Conservation (phyloP, 2,888 invertebrate species). For the Sturmia bella region DNA sequence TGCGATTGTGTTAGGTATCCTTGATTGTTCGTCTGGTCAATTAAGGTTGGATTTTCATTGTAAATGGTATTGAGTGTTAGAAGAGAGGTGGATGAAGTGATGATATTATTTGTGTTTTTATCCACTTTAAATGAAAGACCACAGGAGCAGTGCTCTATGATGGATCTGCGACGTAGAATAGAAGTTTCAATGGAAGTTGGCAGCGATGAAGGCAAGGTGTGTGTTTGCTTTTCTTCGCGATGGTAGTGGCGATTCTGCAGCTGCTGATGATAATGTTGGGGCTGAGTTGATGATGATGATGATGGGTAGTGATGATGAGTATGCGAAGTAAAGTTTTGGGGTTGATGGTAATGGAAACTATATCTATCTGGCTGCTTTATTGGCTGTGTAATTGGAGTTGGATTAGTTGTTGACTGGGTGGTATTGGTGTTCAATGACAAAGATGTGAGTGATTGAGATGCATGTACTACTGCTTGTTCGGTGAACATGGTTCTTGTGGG, state of each 20-base stretch:
- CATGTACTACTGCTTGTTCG: slow-evolving; percentile 77
- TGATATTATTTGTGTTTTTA: slow-evolving; percentile 63
- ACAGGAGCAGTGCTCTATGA: slow-evolving; percentile 78
- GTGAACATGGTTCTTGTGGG: slow-evolving; percentile 73
- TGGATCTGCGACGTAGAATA: slow-evolving; percentile 58
- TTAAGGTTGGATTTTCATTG: slow-evolving; percentile 57
- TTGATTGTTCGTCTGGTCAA: slow-evolving; percentile 49
- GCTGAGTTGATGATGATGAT: slow-evolving; percentile 19
- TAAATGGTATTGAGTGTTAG: slow-evolving; percentile 60
- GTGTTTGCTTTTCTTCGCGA: slow-evolving; percentile 49
- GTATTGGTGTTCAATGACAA: slow-evolving; percentile 57
- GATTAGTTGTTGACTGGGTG: slow-evolving; percentile 44
- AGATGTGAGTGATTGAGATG: slow-evolving; percentile 71
- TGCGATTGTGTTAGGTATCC: slow-evolving; percentile 44
- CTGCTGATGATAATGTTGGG: slow-evolving; percentile 39
- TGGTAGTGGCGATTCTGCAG: slow-evolving; percentile 41
- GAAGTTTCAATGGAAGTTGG: slow-evolving; percentile 50
- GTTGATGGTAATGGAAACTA: slow-evolving; percentile 48
- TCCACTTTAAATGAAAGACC: slow-evolving; percentile 77
- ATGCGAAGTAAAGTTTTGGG: slow-evolving; percentile 33
- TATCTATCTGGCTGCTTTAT: slow-evolving; percentile 39
- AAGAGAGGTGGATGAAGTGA: slow-evolving; percentile 58
- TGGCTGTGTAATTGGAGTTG: slow-evolving; percentile 29
- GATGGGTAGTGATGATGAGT: slow-evolving; percentile 31
- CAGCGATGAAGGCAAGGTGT: slow-evolving; percentile 58